phyloP scores from a whole-genome alignment of 1,140 invertebrate species.

The Bombus superbus region DNA sequence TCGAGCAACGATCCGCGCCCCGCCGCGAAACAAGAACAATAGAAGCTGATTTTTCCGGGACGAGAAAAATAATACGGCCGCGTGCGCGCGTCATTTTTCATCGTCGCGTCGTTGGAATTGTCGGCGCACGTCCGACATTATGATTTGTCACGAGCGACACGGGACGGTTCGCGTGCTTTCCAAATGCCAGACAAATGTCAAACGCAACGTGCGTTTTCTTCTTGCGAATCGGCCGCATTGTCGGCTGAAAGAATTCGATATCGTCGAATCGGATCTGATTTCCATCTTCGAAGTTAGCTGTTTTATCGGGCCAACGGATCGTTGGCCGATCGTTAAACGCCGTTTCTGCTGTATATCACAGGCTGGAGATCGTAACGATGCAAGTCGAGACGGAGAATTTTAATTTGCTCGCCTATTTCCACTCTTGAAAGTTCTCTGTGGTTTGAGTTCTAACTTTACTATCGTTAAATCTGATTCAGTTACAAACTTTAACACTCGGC shows the following conservation, averaged over 20 bases:
- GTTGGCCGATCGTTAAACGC: not conserved
- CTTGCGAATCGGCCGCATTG: not conserved
- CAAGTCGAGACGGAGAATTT: no score
- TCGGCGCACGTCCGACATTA: conserved; percentile 18
- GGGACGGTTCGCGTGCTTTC: conserved; percentile 27
- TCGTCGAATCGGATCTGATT: conserved; percentile 10
- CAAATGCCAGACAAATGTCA: conserved; percentile 48
- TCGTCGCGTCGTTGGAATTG: conserved; percentile 26
- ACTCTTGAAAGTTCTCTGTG: no score
- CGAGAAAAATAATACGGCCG: not conserved
- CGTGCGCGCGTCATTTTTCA: conserved; percentile 35
- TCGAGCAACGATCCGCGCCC: conserved; percentile 5
- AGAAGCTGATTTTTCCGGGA: not conserved
- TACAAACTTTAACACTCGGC: no score
- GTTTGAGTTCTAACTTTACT: no score
- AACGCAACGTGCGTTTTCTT: conserved; percentile 20
- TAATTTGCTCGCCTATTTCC: no score
- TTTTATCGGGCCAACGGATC: not conserved
- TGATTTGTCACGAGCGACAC: conserved; percentile 44
- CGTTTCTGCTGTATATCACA: no score
- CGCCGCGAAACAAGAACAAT: conserved; percentile 31
- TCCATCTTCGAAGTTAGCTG: not conserved
- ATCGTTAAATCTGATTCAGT: no score
- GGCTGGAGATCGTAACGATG: no score
- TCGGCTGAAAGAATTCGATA: not conserved